A percentile compares a stretch with the other conserved stretches of the same genome.
phyloP scores from a whole-genome alignment of 2,113 vertebrate species.

The Paradisaea rubra region DNA sequence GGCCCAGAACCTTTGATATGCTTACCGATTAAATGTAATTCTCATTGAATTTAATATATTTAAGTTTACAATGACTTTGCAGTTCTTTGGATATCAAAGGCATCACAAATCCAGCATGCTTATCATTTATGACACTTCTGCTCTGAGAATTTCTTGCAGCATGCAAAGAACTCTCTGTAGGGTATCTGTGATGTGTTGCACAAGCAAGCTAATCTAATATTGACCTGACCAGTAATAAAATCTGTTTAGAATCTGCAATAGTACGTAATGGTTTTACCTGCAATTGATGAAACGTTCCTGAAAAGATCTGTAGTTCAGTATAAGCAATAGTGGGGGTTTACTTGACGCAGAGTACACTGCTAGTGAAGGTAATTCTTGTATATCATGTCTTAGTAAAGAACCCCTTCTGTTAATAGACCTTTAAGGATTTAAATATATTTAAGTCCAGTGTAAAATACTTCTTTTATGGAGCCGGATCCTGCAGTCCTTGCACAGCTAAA shows the following conservation, averaged over 20 bases:
- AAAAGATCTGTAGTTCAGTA: not conserved
- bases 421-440: not conserved
- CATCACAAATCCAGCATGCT: slow-evolving; percentile 71
- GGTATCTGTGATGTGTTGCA: slow-evolving; percentile 57
- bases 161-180: slow-evolving; percentile 70
- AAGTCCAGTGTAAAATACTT: not conserved
- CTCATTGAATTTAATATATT: slow-evolving; percentile 24
- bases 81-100: slow-evolving; percentile 60
- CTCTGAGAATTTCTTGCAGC: slow-evolving; percentile 67
- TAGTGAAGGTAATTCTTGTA: not conserved
- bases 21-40: slow-evolving; percentile 60
- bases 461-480: slow-evolving; percentile 49
- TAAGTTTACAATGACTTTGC: slow-evolving; percentile 39
- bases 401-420: not conserved
- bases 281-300: not conserved
- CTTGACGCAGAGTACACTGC: not conserved
- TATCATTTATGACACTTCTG: slow-evolving; percentile 61
- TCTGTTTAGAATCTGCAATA: not conserved
- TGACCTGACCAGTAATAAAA: not conserved
- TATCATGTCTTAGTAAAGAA: not conserved
- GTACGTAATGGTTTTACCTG: not conserved
- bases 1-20: slow-evolving; percentile 69
- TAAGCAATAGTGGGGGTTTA: not conserved
- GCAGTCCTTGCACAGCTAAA: not conserved
- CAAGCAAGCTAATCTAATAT: slow-evolving; percentile 28